Percentiles rank a stretch among this genome's conserved stretches.
phyloP scores from a whole-genome alignment of 1,140 invertebrate genomes.

The Holcopasites calliopsidis region DNA sequence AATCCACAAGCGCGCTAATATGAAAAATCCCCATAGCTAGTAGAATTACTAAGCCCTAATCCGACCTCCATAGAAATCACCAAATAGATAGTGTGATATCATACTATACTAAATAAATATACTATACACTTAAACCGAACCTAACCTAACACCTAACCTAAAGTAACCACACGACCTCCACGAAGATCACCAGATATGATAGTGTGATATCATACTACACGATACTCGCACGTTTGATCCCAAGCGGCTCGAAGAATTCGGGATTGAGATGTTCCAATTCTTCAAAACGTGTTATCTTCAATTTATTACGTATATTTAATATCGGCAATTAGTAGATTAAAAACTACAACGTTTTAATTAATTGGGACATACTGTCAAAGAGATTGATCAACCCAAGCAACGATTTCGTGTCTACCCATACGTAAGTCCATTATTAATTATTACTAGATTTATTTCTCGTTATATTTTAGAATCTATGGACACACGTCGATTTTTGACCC shows the following conservation, averaged over 20 bases:
- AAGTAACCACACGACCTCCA: too few species aligned
- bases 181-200: neutral
- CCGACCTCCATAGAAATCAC: too few species aligned
- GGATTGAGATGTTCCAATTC: conserved; percentile 52
- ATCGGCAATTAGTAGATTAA: neutral
- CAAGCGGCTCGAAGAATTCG: conserved; percentile 20
- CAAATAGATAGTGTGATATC: too few species aligned
- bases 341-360: neutral
- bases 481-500: too few species aligned
- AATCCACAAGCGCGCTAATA: neutral
- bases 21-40: neutral
- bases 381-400: neutral
- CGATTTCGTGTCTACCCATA: neutral
- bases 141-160: too few species aligned
- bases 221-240: neutral
- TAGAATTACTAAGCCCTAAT: neutral
- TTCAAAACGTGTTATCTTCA: conserved; percentile 1
- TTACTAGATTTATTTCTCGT: too few species aligned
- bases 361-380: neutral
- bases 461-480: too few species aligned
- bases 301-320: neutral
- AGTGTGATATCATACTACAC: neutral
- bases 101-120: too few species aligned
- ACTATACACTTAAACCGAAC: too few species aligned
- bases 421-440: too few species aligned